Evolutionary conservation across 2,797 vertebrate species (phyloP).

Genomic region (Rhabdophis nuchalis): DNA sequence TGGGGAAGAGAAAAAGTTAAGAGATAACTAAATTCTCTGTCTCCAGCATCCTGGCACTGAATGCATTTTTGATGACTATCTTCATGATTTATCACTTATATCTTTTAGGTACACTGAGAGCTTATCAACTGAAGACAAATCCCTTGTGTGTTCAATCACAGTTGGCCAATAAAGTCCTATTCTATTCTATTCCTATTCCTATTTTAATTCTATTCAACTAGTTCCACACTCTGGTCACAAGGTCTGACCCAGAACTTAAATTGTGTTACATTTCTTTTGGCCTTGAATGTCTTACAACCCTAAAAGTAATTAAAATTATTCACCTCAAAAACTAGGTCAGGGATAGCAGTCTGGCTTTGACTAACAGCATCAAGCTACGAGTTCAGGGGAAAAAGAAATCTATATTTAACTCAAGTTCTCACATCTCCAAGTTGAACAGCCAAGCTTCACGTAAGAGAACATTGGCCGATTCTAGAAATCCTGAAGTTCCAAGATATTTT

Average conservation of each 20-base stretch:
- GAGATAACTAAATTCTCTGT: neutral
- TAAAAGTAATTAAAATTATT: neutral
- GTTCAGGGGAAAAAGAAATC: neutral
- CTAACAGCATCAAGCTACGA: neutral
- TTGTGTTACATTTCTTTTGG: neutral
- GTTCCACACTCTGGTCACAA: too few species aligned
- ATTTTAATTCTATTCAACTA: neutral
- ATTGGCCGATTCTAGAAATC: neutral
- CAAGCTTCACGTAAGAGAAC: neutral
- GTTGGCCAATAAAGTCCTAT: too few species aligned
- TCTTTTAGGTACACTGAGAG: too few species aligned
- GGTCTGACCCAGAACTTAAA: neutral
- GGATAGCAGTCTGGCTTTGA: neutral
- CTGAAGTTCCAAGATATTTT: neutral
- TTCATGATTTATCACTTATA: too few species aligned
- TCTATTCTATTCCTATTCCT: too few species aligned
- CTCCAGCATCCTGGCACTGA: too few species aligned
- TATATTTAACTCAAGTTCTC: neutral
- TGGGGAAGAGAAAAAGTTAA: neutral
- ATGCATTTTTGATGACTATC: too few species aligned
- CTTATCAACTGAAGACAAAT: too few species aligned
- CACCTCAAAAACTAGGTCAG: neutral
- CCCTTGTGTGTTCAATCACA: too few species aligned
- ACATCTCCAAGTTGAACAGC: neutral
- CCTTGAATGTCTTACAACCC: neutral